Conservation (phyloP, 23 tunicate genomes). For the Pegea sp. region DNA sequence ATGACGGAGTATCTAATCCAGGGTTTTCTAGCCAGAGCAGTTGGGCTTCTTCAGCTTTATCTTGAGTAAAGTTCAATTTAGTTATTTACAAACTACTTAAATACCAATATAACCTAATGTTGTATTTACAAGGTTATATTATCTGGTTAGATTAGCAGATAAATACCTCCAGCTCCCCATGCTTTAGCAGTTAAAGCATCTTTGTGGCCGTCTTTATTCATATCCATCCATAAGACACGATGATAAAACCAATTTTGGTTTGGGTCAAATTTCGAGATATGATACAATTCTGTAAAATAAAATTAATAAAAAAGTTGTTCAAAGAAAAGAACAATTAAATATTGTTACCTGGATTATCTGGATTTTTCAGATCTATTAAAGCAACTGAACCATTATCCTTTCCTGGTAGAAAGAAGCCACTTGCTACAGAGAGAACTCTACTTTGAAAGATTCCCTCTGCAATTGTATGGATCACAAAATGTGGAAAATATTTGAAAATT, state of each 20-base stretch:
- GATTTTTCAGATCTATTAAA: conserved; percentile 56
- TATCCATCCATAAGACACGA: conserved; percentile 47
- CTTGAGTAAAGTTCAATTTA: conserved; percentile 10
- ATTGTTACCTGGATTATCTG: conserved; percentile 21
- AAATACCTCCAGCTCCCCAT: conserved; percentile 49
- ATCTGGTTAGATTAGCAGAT: too few relatives aligned
- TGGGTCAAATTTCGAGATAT: conserved; percentile 9
- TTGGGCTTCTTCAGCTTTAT: conserved; percentile 34
- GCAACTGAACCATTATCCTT: conserved; percentile 75
- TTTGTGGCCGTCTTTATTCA: conserved; percentile 57
- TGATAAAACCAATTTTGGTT: conserved; percentile 49
- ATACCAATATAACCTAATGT: too few relatives aligned
- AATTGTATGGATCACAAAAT: not conserved
- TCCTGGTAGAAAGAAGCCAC: conserved; percentile 74
- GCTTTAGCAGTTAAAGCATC: conserved; percentile 60
- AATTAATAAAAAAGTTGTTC: not conserved
- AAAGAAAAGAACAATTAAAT: not conserved
- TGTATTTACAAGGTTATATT: too few relatives aligned
- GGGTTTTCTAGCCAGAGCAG: conserved; percentile 90
- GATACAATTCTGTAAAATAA: conserved; percentile 9
- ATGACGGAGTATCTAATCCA: conserved; percentile 20
- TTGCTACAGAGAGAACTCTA: conserved; percentile 43
- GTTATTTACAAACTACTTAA: too few relatives aligned
- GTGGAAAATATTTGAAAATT: not conserved
- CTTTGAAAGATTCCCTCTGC: conserved; percentile 35